phyloP scores from a whole-genome alignment of 1,140 invertebrate genomes.

The Heliconius hermathena region DNA sequence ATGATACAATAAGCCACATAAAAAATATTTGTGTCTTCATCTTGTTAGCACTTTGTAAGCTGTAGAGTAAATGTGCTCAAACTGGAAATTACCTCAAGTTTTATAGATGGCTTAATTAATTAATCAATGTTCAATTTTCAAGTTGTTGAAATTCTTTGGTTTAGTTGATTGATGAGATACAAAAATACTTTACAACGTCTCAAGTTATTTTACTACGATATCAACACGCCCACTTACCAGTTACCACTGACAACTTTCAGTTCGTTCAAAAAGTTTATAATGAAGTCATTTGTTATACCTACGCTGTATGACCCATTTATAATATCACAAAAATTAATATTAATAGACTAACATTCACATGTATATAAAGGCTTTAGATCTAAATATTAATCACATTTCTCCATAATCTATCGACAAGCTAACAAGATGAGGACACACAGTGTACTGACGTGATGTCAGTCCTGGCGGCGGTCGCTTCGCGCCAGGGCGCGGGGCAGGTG shows the following conservation, averaged over 20 bases:
- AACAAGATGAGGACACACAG: constrained; percentile 3
- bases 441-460: not conserved
- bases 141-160: no score
- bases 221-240: not conserved
- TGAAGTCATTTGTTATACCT: not conserved
- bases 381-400: constrained; percentile 10
- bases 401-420: not conserved
- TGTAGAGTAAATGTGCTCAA: no score
- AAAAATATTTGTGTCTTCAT: not conserved
- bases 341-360: not conserved
- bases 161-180: not conserved
- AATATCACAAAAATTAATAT: not conserved
- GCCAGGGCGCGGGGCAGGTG: not conserved
- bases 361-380: not conserved
- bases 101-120: no score
- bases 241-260: not conserved
- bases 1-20: not conserved
- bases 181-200: not conserved
- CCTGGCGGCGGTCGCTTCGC: not conserved
- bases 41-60: no score
- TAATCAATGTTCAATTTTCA: not conserved
- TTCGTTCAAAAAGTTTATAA: not conserved
- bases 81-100: no score
- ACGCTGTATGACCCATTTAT: not conserved
- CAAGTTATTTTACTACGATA: not conserved